Base-by-base conservation (phyloP, 2,888 invertebrate genomes). In the Drosophila kuntzei region DNA sequence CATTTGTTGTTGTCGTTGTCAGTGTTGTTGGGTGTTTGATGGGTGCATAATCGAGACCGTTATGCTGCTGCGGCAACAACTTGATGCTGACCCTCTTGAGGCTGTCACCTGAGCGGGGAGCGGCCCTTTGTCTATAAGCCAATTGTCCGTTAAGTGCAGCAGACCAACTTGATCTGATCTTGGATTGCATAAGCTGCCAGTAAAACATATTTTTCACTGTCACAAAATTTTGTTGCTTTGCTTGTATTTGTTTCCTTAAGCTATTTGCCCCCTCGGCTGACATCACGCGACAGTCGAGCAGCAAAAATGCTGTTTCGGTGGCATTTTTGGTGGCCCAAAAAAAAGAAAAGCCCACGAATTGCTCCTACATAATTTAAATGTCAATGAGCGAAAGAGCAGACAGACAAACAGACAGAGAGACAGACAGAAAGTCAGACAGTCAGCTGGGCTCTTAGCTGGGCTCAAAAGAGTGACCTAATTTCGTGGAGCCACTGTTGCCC, bases 331-430 rank as follows among this genome's bases (percentile, higher is more conserved):
- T 74, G 39, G 67, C 79, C 74, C 60, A 57, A 61, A 73, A 44
- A 66, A 47, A 54, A 73, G 51, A 74, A 79, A 57, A 59, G 68
- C 49, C 74, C 68, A 67, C 74, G 67, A 72, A 60, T 55, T 57
- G 67, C 57, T 53, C 27, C 51, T 44, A 73, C 79, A 89, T 89
- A 73, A 83, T 89, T 83, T 83, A 83, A 83, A 83, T 83, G 82
- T 83, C 82, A 83, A 73, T 77, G 71, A 74, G 71, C 77, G 67
- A 88, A 68, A 79, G 67, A 62, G 69, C 68, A 76, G 69, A 41
- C 63, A 57, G 50, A 49, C 18, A 64, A 46, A 20, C 36, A 61
- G 22, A 20, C 25, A 49, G 41, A 20, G 55, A 70, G 65, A 50
- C 57, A 59, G 54, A 29, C 29, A 62, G 54, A 20, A 16, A 59